Conservation (phyloP, 2,797 vertebrate species). For the Hapalemur alaotrensis region DNA sequence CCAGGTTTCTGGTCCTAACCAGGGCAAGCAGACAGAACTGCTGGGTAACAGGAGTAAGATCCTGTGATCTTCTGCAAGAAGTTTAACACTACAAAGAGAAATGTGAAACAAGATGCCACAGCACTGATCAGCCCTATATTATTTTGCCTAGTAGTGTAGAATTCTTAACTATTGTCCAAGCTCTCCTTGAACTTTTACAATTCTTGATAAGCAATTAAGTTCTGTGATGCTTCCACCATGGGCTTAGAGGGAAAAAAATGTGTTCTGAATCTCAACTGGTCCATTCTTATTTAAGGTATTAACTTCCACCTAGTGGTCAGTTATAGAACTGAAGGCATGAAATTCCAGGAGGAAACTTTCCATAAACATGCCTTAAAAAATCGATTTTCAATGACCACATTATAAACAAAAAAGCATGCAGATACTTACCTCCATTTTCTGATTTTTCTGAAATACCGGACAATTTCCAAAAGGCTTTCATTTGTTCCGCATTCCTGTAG, state of each 20-base stretch:
- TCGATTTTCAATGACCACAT: not conserved
- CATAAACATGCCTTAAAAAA: not conserved
- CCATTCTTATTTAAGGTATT: constrained; percentile 18
- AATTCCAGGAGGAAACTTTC: constrained; percentile 26
- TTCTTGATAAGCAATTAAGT: not conserved
- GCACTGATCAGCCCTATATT: not conserved
- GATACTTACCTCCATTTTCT: constrained; percentile 93
- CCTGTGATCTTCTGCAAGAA: not conserved
- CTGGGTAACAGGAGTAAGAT: not conserved
- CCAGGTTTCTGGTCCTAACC: not conserved
- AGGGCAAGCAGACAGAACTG: not conserved
- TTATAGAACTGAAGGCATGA: constrained; percentile 56
- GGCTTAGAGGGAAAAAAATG: not conserved
- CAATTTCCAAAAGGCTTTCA: constrained; percentile 97
- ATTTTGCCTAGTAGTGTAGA: not conserved
- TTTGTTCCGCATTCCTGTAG: constrained; percentile 95
- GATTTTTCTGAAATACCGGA: constrained; percentile 96
- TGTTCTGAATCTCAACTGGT: not conserved
- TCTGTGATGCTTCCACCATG: not conserved
- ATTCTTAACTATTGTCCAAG: not conserved
- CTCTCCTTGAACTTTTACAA: not conserved
- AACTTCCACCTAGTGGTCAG: constrained; percentile 73
- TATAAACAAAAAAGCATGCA: not conserved
- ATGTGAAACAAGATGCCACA: not conserved
- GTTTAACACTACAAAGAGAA: not conserved